A percentile compares a stretch with the other conserved stretches of the same genome.
Conservation (phyloP, 2,797 vertebrate species). For the Leuciscus waleckii region DNA sequence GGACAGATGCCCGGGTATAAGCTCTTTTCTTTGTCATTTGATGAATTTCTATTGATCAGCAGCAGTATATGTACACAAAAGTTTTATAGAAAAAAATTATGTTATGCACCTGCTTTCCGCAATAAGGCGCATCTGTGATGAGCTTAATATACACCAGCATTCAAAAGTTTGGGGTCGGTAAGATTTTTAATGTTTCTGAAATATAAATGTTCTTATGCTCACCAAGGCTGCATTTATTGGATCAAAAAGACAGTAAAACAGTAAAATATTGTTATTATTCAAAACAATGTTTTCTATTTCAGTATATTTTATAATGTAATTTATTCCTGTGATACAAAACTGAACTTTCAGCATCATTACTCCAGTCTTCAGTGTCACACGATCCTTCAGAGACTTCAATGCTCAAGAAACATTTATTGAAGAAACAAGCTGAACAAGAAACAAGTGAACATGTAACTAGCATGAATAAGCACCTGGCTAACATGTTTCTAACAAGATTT, state of each 20-base stretch:
- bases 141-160: background rate
- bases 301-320: background rate
- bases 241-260: background rate
- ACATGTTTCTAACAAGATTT: background rate
- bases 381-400: background rate
- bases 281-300: background rate
- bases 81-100: background rate
- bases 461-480: too few species aligned
- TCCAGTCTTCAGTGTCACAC: background rate
- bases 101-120: background rate
- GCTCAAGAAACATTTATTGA: background rate
- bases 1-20: background rate
- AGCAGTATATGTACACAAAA: background rate
- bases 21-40: background rate
- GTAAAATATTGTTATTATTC: background rate
- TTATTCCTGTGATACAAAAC: background rate
- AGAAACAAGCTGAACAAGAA: too few species aligned
- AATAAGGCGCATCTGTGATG: background rate
- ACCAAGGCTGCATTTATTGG: background rate
- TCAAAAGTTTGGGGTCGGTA: background rate
- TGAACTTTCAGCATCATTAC: background rate
- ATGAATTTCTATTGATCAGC: conserved; percentile 1
- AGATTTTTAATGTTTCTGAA: background rate
- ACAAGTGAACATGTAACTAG: too few species aligned
- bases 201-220: background rate